phyloP scores from a whole-genome alignment of 30 jellyfish, hydroid and myxozoan species.

The Rhopilema esculentum region DNA sequence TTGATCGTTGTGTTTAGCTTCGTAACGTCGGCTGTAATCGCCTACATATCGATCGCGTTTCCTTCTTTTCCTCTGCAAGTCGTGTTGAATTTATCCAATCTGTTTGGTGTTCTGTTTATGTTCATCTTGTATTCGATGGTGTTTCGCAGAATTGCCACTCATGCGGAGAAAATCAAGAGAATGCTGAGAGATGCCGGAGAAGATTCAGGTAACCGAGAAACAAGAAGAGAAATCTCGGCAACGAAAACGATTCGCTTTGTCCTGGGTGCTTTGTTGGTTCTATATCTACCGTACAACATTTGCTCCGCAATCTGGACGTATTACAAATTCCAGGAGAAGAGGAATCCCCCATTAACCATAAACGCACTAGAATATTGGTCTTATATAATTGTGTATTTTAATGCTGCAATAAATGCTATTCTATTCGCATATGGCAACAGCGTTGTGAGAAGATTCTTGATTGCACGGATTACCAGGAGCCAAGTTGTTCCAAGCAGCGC shows the following conservation, averaged over 20 bases:
- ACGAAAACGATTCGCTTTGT: conserved; percentile 34
- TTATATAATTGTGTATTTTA: neutral
- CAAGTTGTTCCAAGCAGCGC: neutral
- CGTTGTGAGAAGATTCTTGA: neutral
- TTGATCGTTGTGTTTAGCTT: too few relatives aligned
- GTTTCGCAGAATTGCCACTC: conserved; percentile 15
- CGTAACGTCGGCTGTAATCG: too few relatives aligned
- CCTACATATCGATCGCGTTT: too few relatives aligned
- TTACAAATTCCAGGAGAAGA: neutral
- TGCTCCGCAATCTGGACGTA: conserved; percentile 11
- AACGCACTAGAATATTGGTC: conserved; percentile 5
- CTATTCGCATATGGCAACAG: conserved; percentile 26
- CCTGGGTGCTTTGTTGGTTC: conserved; percentile 8
- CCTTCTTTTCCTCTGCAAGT: conserved; percentile 44
- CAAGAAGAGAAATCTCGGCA: conserved; percentile 2
- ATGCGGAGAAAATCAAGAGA: neutral
- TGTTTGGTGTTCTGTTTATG: neutral
- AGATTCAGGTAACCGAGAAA: neutral
- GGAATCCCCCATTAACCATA: neutral
- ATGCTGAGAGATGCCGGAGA: neutral
- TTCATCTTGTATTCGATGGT: conserved; percentile 13
- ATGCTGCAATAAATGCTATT: conserved; percentile 24
- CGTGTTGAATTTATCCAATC: neutral
- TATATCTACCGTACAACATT: conserved; percentile 42
- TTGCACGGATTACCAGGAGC: neutral